Evolutionary conservation across 2,888 invertebrate genomes (phyloP).

Genomic region (Dolichomitus sp.): DNA sequence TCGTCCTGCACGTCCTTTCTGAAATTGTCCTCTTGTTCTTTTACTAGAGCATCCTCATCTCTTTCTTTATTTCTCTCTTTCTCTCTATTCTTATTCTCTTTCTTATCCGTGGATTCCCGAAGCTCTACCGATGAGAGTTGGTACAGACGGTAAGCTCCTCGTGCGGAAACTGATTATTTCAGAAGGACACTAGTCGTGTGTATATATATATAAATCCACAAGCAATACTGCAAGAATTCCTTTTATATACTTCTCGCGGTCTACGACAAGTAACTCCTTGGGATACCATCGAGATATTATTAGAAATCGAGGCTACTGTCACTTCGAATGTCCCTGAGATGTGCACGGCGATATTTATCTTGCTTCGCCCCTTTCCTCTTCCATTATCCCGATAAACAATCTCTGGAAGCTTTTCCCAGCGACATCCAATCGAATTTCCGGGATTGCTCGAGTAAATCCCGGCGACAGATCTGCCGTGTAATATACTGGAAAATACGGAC

Average conservation of each 20-base stretch:
- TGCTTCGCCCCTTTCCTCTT: not conserved
- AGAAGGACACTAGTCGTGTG: slow-evolving; percentile 29
- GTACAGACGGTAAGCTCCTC: slow-evolving; percentile 56
- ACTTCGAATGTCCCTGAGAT: slow-evolving; percentile 12
- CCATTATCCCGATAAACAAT: slow-evolving; percentile 53
- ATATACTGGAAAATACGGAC: not conserved
- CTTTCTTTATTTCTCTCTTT: not conserved
- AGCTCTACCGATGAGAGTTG: slow-evolving; percentile 50
- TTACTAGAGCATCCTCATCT: slow-evolving; percentile 17
- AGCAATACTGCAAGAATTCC: slow-evolving; percentile 10
- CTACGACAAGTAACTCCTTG: slow-evolving; percentile 5
- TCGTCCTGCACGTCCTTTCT: slow-evolving; percentile 43
- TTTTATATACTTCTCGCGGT: slow-evolving; percentile 6
- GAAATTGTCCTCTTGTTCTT: slow-evolving; percentile 53
- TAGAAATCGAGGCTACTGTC: slow-evolving; percentile 50
- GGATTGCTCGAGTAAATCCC: slow-evolving; percentile 34
- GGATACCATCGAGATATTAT: slow-evolving; percentile 42
- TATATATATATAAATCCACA: slow-evolving; percentile 5
- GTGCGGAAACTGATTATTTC: slow-evolving; percentile 69
- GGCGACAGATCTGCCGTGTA: not conserved
- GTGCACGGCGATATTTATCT: slow-evolving; percentile 17
- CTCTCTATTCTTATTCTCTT: not conserved
- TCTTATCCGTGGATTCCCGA: slow-evolving; percentile 11
- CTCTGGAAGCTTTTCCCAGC: slow-evolving; percentile 27
- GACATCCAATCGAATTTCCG: slow-evolving; percentile 50